These are phyloP conservation scores for Phymastichus coffea DNA, from an alignment of 1,140 invertebrate species.

Conservation along the genomic window DNA sequence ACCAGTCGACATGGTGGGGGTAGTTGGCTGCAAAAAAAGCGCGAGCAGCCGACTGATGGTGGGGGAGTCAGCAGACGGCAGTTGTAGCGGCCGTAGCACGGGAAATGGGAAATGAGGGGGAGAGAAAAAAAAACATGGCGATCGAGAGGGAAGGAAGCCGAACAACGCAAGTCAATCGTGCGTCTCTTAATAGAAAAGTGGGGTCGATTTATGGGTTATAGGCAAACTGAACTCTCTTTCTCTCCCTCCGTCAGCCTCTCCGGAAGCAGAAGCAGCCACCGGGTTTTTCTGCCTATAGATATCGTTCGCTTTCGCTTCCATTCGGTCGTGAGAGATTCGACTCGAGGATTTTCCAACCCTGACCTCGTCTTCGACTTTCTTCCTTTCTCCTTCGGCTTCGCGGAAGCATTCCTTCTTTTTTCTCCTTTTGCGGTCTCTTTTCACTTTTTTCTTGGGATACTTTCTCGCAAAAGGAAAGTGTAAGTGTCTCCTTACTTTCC, in stretches of 20 bases:
- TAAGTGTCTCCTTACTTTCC: too few species aligned
- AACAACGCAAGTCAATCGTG: conserved; percentile 54
- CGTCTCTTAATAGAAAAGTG: conserved; percentile 56
- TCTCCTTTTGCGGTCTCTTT: not conserved
- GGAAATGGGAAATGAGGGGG: not conserved
- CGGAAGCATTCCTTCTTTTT: not conserved
- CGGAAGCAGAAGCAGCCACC: conserved; percentile 2
- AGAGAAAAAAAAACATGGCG: conserved; percentile 21
- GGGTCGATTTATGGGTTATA: conserved; percentile 56
- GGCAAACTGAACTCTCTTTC: conserved; percentile 43
- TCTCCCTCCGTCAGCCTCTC: conserved; percentile 29
- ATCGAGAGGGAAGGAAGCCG: conserved; percentile 44
- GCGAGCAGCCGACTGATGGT: not conserved
- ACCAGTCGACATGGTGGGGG: too few species aligned
- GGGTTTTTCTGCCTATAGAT: conserved; percentile 35
- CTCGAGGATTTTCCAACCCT: conserved; percentile 29
- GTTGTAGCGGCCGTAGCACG: not conserved
- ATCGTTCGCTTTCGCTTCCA: conserved; percentile 44
- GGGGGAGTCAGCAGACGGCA: not conserved
- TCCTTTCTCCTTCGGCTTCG: not conserved
- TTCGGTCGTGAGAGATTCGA: conserved; percentile 28
- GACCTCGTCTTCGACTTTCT: conserved; percentile 27
- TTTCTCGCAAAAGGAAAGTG: too few species aligned
- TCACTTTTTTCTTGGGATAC: conserved; percentile 1
- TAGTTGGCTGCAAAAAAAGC: conserved; percentile 28